Evolutionary conservation across 2,797 vertebrate species (phyloP).

Genomic region (Cygnus olor): DNA sequence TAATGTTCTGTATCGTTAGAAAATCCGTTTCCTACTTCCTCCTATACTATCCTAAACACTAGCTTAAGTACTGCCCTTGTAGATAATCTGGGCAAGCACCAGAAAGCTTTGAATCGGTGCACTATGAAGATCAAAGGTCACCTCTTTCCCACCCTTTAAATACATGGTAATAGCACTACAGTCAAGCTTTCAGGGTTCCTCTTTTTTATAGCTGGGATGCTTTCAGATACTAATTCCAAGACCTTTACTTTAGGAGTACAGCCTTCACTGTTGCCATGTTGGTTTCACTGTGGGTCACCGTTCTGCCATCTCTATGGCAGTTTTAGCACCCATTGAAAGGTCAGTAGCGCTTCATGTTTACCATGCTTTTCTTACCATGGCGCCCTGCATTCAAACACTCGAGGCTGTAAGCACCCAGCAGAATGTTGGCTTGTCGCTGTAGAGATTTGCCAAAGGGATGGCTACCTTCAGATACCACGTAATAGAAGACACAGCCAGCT

Average conservation of each 20-base stretch:
- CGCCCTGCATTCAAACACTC: conserved; percentile 84
- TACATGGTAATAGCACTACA: neutral
- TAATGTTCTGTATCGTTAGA: neutral
- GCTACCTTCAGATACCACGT: conserved; percentile 91
- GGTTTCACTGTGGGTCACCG: neutral
- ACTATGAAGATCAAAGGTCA: neutral
- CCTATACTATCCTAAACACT: rapidly evolving
- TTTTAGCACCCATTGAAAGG: neutral
- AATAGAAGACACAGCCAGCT: conserved; percentile 96
- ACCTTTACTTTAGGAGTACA: neutral
- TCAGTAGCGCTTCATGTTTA: neutral
- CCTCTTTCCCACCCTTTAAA: neutral
- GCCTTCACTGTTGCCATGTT: neutral
- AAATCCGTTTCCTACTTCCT: neutral
- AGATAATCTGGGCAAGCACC: neutral
- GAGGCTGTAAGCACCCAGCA: conserved; percentile 89
- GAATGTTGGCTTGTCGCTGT: conserved; percentile 96
- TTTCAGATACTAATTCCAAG: neutral
- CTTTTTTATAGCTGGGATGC: neutral
- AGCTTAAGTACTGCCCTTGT: neutral
- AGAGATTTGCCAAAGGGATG: conserved; percentile 97
- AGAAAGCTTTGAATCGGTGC: neutral
- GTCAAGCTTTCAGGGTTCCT: neutral
- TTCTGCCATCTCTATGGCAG: neutral
- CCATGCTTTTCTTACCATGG: conserved; percentile 80